Evolutionary conservation across 2,113 vertebrate species (phyloP).

Genomic region (Pycnonotus jocosus): DNA sequence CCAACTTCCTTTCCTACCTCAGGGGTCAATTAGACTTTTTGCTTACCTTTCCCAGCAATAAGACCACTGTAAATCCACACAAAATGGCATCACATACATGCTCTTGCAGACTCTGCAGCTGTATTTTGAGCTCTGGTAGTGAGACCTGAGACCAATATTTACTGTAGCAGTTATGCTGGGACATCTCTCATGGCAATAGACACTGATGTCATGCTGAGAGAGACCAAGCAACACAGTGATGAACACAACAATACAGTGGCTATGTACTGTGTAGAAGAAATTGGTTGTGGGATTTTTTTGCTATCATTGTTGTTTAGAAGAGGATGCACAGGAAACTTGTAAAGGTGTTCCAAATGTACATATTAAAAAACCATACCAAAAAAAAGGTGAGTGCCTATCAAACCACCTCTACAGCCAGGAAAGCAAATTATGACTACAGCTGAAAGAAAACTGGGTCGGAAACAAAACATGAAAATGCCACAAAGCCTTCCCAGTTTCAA

Average conservation of each 20-base stretch:
- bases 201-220: not conserved
- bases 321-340: not conserved
- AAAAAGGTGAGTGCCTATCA: not conserved
- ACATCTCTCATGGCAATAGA: no score
- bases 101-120: not conserved
- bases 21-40: no score
- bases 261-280: not conserved
- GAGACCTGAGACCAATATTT: not conserved
- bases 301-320: not conserved
- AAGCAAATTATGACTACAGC: not conserved
- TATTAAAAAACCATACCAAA: not conserved
- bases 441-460: accelerated
- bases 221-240: accelerated
- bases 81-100: not conserved
- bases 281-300: no score
- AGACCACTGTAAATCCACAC: not conserved
- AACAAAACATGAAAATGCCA: not conserved
- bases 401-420: not conserved
- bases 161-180: no score
- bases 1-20: no score
- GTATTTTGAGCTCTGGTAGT: not conserved
- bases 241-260: not conserved
- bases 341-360: not conserved
- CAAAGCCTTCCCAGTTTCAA: no score
- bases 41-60: not conserved